A percentile compares a stretch with the other conserved stretches of the same genome.
These are phyloP conservation scores for Melanchra persicariae DNA, from an alignment of 2,888 invertebrate species.

Conservation along the genomic window DNA sequence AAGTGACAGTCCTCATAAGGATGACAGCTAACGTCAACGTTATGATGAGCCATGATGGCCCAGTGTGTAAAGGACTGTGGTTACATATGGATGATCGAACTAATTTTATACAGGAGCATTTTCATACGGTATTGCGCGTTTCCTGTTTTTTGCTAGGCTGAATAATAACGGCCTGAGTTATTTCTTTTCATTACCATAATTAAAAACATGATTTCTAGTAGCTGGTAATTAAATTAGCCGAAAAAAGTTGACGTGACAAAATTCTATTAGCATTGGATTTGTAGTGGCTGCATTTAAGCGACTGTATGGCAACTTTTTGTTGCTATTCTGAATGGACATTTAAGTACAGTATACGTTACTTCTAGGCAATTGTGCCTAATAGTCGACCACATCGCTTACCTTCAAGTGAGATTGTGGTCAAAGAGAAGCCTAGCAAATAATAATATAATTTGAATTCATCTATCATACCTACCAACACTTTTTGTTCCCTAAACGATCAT, in stretches of 20 bases:
- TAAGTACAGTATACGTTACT: too few species aligned
- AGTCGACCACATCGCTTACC: too few species aligned
- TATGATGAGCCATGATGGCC: background rate
- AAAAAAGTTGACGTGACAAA: constrained; percentile 56
- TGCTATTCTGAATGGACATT: too few species aligned
- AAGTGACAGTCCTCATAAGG: too few species aligned
- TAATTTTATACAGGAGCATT: constrained; percentile 10
- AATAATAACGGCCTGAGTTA: constrained; percentile 19
- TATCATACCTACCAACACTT: too few species aligned
- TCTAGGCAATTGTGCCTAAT: too few species aligned
- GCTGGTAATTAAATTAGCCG: constrained; percentile 29
- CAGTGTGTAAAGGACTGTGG: constrained; percentile 4
- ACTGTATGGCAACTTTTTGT: constrained; percentile 39
- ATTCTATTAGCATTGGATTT: constrained; percentile 59
- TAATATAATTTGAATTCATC: too few species aligned
- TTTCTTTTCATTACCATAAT: constrained; percentile 54
- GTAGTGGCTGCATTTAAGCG: background rate
- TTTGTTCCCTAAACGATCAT: constrained; percentile 8
- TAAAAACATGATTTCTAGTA: constrained; percentile 34
- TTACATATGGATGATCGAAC: background rate
- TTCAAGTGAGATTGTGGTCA: too few species aligned
- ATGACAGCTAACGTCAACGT: background rate
- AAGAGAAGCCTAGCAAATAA: too few species aligned
- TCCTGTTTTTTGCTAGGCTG: constrained; percentile 48
- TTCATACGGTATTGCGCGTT: constrained; percentile 27